Percentiles rank a stretch among this genome's conserved stretches.
These are phyloP conservation scores for Acrocephalus arundinaceus DNA, from an alignment of 2,113 vertebrate genomes.

Conservation along the genomic window DNA sequence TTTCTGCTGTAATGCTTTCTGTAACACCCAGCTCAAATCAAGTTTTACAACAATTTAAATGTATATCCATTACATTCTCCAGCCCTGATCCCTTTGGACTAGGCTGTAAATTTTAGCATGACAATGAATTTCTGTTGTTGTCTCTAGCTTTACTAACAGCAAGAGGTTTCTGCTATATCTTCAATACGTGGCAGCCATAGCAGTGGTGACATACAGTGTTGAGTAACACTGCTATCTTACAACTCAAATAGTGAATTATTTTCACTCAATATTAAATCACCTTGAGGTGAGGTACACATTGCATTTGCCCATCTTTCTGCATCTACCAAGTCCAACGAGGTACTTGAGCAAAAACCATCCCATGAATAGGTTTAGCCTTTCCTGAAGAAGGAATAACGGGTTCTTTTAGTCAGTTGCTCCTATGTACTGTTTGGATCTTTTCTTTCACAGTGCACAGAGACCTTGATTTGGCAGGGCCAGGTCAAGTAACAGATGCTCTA, in stretches of 20 bases:
- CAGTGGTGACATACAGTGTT: background rate
- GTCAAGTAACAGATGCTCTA: background rate
- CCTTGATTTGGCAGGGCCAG: background rate
- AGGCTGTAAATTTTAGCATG: background rate
- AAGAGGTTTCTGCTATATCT: background rate
- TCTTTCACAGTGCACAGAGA: background rate
- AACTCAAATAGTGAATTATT: background rate
- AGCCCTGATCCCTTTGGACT: background rate
- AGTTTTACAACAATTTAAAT: background rate
- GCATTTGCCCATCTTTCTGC: background rate
- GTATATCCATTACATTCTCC: background rate
- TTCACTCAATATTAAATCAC: background rate
- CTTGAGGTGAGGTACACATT: background rate
- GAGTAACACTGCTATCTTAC: background rate
- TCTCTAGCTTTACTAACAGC: background rate
- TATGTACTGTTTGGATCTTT: background rate
- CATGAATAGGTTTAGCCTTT: background rate
- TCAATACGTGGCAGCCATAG: background rate
- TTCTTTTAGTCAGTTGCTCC: background rate
- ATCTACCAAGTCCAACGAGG: background rate
- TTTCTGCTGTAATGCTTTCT: background rate
- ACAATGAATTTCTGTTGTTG: background rate
- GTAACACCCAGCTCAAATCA: background rate
- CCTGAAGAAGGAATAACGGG: background rate
- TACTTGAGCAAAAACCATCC: background rate